Evolutionary conservation across 2,113 vertebrate genomes (phyloP).

Genomic region (Callionymus lyra): DNA sequence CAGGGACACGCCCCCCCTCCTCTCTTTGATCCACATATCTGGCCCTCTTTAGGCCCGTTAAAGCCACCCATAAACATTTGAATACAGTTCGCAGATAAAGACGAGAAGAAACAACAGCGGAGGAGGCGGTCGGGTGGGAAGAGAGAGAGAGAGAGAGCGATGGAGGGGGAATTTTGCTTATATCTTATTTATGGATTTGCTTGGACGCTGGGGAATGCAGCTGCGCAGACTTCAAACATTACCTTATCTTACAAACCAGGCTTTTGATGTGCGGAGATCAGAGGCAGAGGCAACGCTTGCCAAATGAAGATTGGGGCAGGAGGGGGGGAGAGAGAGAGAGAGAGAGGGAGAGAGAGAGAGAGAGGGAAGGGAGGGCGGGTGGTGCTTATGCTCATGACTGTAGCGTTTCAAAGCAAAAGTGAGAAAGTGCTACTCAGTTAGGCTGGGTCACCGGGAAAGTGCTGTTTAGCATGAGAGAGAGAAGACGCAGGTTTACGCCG

Average conservation of each 20-base stretch:
- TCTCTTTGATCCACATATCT: constrained; percentile 39
- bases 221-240: constrained; percentile 83
- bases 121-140: constrained; percentile 41
- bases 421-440: constrained; percentile 70
- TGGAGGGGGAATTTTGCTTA: constrained; percentile 67
- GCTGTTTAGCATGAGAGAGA: constrained; percentile 38
- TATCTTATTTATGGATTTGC: constrained; percentile 91
- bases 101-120: constrained; percentile 36
- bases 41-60: constrained; percentile 46
- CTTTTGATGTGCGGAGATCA: constrained; percentile 88
- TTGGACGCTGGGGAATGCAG: constrained; percentile 83
- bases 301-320: constrained; percentile 77
- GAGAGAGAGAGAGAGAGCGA: constrained; percentile 34
- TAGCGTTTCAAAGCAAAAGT: constrained; percentile 80
- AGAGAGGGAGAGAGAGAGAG: constrained; percentile 27
- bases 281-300: constrained; percentile 80
- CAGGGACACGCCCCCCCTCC: constrained; percentile 27
- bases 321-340: constrained; percentile 24
- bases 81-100: constrained; percentile 69
- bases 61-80: constrained; percentile 62
- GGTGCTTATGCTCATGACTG: constrained; percentile 70
- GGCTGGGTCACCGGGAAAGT: constrained; percentile 74
- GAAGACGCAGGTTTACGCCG: constrained; percentile 27
- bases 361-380: constrained; percentile 35
- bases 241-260: constrained; percentile 86